These are phyloP conservation scores for Aleadryas rufinucha DNA, from an alignment of 2,113 vertebrate genomes.

Conservation along the genomic window DNA sequence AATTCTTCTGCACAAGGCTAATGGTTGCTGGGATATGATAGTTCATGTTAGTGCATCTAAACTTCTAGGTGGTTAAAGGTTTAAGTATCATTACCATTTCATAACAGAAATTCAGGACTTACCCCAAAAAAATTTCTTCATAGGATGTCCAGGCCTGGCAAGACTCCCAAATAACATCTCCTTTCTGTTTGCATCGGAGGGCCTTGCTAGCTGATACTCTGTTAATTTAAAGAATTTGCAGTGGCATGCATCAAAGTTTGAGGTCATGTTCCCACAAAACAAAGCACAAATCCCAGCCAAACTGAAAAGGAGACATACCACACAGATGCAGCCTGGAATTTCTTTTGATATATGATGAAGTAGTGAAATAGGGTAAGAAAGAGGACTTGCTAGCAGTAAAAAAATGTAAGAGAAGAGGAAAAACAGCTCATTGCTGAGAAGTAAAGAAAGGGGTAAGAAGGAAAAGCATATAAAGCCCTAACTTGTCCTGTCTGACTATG, in stretches of 20 bases:
- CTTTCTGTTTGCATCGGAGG: constrained; percentile 91
- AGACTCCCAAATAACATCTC: constrained; percentile 95
- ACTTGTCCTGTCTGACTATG: background rate
- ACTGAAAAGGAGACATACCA: background rate
- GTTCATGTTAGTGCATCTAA: background rate
- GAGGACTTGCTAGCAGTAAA: background rate
- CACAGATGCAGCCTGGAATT: background rate
- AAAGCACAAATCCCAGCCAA: background rate
- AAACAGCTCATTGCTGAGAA: background rate
- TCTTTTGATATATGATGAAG: background rate
- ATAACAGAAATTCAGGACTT: constrained; percentile 7
- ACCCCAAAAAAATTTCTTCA: constrained; percentile 99
- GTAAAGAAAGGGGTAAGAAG: background rate
- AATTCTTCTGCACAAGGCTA: background rate
- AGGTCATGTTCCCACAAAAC: background rate
- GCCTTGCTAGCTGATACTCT: constrained; percentile 92
- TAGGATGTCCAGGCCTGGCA: constrained; percentile 89
- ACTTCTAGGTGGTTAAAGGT: background rate
- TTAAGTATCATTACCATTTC: background rate
- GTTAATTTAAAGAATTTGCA: constrained; percentile 50
- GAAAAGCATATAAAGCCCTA: background rate
- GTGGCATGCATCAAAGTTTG: background rate
- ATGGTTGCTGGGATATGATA: background rate
- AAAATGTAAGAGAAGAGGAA: background rate
- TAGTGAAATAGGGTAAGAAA: background rate